Conservation (phyloP, 2,797 vertebrate species). For the Pseudochaenichthys georgianus region DNA sequence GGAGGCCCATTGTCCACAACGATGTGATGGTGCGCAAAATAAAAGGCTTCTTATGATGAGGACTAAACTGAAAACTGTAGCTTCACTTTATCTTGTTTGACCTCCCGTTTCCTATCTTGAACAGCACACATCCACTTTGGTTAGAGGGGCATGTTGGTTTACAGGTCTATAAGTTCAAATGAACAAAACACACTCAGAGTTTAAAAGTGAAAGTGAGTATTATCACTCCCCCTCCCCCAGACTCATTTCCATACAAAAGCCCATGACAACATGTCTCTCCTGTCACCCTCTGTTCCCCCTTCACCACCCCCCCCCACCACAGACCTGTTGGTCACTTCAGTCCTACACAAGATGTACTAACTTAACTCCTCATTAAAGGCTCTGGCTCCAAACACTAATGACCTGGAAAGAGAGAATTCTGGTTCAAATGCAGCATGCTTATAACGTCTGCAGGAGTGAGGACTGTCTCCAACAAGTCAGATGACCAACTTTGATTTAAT, state of each 20-base stretch:
- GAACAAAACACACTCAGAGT: background rate
- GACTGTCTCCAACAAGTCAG: background rate
- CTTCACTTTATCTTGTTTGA: too few species aligned
- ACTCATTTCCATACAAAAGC: constrained; percentile 61
- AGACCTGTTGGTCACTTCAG: constrained; percentile 52
- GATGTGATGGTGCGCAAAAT: background rate
- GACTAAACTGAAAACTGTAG: background rate
- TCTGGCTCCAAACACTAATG: background rate
- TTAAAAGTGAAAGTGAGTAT: constrained; percentile 41
- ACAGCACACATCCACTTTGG: too few species aligned
- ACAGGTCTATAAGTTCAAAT: background rate
- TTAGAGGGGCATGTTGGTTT: too few species aligned
- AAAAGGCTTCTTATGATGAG: background rate
- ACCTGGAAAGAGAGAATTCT: background rate
- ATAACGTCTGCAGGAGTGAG: background rate
- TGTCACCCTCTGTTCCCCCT: constrained; percentile 67
- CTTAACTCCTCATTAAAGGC: constrained; percentile 18
- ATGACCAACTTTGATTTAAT: constrained; percentile 6
- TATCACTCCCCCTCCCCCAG: background rate
- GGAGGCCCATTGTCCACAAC: too few species aligned
- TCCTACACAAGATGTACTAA: constrained; percentile 29
- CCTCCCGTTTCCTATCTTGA: too few species aligned
- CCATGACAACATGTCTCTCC: constrained; percentile 42
- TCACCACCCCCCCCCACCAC: constrained; percentile 24
- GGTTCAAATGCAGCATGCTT: background rate